Percentiles rank a stretch among this genome's conserved stretches.
Conservation (phyloP, 2,888 invertebrate species). For the Clostera curtula region DNA sequence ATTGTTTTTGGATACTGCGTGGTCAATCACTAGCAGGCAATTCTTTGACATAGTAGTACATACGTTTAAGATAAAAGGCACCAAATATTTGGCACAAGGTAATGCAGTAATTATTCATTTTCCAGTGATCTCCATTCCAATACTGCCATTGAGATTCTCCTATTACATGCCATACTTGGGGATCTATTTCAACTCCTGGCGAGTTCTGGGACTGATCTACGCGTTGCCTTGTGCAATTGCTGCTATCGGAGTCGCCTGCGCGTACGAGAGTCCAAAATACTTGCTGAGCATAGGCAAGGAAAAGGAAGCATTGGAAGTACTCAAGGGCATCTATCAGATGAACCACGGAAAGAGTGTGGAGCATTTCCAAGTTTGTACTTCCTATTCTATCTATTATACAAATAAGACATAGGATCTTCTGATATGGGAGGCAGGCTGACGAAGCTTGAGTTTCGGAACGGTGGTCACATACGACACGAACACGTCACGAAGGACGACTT, state of each 20-base stretch:
- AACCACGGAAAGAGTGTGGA: constrained; percentile 40
- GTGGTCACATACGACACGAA: too few relatives aligned
- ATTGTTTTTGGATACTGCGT: too few relatives aligned
- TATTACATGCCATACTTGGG: constrained; percentile 53
- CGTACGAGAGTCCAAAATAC: constrained; percentile 87
- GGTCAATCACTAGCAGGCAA: too few relatives aligned
- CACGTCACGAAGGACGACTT: too few relatives aligned
- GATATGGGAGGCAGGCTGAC: too few relatives aligned
- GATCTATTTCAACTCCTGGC: constrained; percentile 81
- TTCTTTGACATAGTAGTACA: too few relatives aligned
- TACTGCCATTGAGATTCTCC: constrained; percentile 75
- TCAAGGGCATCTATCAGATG: constrained; percentile 40
- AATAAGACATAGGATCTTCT: too few relatives aligned
- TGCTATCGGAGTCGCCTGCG: constrained; percentile 64
- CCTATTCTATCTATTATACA: not conserved
- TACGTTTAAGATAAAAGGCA: too few relatives aligned
- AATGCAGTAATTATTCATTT: constrained; percentile 13
- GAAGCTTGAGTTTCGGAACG: too few relatives aligned
- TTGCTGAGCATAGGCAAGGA: constrained; percentile 72
- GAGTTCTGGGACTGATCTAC: constrained; percentile 78
- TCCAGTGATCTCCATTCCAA: constrained; percentile 77
- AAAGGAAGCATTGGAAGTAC: constrained; percentile 68
- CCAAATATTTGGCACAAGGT: too few relatives aligned
- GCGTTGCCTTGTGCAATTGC: constrained; percentile 77
- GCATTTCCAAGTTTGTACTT: constrained; percentile 24